A percentile compares a stretch with the other conserved stretches of the same genome.
Conservation (phyloP, 2,888 invertebrate species). For the Mythimna loreyi region DNA sequence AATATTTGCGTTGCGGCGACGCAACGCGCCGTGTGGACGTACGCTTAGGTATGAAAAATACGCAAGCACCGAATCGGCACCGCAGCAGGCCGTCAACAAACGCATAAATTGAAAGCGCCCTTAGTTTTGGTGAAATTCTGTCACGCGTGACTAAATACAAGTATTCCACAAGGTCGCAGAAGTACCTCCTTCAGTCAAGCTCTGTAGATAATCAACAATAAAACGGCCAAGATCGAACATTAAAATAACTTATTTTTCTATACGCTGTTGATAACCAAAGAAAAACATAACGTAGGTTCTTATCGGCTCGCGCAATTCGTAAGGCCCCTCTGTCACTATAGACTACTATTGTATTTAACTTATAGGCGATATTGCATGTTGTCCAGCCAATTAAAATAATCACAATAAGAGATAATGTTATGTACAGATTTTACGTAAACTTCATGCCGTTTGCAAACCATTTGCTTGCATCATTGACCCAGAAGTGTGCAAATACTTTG, state of each 20-base stretch:
- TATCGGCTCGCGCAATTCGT: conserved; percentile 50
- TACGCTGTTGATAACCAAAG: conserved; percentile 38
- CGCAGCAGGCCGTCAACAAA: too few relatives aligned
- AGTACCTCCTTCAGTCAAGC: background rate
- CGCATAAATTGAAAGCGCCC: background rate
- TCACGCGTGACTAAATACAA: background rate
- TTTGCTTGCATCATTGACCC: conserved; percentile 48
- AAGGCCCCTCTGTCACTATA: conserved; percentile 31
- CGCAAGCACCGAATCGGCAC: too few relatives aligned
- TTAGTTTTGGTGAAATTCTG: background rate
- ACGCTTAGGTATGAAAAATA: too few relatives aligned
- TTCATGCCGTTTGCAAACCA: conserved; percentile 16
- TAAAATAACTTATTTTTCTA: conserved; percentile 38
- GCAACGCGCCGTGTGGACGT: too few relatives aligned
- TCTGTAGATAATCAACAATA: background rate
- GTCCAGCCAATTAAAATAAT: conserved; percentile 55
- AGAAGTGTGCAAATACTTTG: conserved; percentile 20
- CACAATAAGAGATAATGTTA: conserved; percentile 44
- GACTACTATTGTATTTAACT: conserved; percentile 38
- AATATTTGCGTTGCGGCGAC: too few relatives aligned
- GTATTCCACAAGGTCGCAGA: too few relatives aligned
- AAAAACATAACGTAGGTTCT: conserved; percentile 40
- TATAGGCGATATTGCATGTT: conserved; percentile 48
- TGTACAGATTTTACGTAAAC: conserved; percentile 36
- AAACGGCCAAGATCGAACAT: background rate